Base-by-base conservation (phyloP, 2,888 invertebrate genomes). In the Apamea epomidion region DNA sequence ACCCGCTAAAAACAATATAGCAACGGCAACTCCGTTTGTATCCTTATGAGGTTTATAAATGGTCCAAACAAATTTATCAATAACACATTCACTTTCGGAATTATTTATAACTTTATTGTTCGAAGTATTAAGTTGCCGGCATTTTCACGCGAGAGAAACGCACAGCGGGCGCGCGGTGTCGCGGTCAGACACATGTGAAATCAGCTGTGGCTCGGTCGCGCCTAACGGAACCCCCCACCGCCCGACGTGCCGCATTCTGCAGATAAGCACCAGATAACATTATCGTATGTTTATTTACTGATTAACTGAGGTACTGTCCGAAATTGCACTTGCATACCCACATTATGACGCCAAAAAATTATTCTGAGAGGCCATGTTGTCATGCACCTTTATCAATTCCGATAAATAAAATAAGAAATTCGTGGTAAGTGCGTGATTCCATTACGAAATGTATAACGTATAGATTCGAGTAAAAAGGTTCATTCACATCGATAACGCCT, bases 141-240 rank as follows among this genome's bases (percentile, higher is more conserved):
- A 94, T 95, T 92, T 93, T 94, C 88, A 82, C 86, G 88, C 68
- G 84, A 81, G 82, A 80, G 78, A 85, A 88, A 89, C 92, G 91
- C 92, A 89, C 86, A 84, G 87, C 94, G 92, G 88, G 92, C 95
- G 94, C 93, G 90, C 95, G 90, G 87, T 90, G 83, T 90, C 91
- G 92, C 91, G 91, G 89, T 90, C 90, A 87, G 93, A 89, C 92
- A 95, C 95, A 95, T 96, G 96, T 96, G 96, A 97, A 96, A 96
- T 96, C 96, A 96, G 96, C 97, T 96, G 97, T 95, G 90, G 94
- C 92, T 89, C 87, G 71, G 86, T 89, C 89, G 88, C 82, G 86
- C 83, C 78, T 88, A 86, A 83, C 88, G 87, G 88, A 77, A 89
- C 90, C 91, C 91, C 92, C 91, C 92, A 85, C 90, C 85, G 70